Evolutionary conservation across 1,140 invertebrate genomes (phyloP).

Genomic region (Dendroctonus valens): DNA sequence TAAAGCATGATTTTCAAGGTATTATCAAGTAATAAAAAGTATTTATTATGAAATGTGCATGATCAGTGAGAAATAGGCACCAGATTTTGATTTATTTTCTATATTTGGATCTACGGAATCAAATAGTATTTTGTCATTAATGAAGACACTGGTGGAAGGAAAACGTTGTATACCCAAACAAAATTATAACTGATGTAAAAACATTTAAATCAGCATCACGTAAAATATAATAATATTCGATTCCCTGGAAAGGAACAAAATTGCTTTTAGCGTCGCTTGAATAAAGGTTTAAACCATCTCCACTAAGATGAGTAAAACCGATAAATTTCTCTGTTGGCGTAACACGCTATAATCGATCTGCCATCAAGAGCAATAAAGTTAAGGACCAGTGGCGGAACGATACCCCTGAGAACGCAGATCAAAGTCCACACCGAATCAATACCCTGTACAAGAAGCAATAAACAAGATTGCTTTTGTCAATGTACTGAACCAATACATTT

Average conservation of each 20-base stretch:
- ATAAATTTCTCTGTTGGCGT: conserved; percentile 35
- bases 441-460: conserved; percentile 26
- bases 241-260: background rate
- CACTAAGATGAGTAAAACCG: conserved; percentile 35
- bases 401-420: conserved; percentile 31
- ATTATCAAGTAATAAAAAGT: no score
- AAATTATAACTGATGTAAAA: no score
- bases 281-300: conserved; percentile 15
- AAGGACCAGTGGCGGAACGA: conserved; percentile 34
- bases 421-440: conserved; percentile 33
- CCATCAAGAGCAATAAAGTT: conserved; percentile 32
- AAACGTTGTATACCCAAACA: no score
- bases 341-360: conserved; percentile 36
- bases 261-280: background rate
- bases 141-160: no score
- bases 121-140: no score
- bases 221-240: no score
- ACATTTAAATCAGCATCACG: no score
- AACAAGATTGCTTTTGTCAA: conserved; percentile 32
- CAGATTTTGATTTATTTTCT: no score
- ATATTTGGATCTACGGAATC: no score
- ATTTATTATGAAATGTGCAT: no score
- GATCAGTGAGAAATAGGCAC: no score
- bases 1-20: no score
- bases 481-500: conserved; percentile 26